phyloP scores from a whole-genome alignment of 37 sponge, comb jelly and placozoan species.

The Spongia lamella region DNA sequence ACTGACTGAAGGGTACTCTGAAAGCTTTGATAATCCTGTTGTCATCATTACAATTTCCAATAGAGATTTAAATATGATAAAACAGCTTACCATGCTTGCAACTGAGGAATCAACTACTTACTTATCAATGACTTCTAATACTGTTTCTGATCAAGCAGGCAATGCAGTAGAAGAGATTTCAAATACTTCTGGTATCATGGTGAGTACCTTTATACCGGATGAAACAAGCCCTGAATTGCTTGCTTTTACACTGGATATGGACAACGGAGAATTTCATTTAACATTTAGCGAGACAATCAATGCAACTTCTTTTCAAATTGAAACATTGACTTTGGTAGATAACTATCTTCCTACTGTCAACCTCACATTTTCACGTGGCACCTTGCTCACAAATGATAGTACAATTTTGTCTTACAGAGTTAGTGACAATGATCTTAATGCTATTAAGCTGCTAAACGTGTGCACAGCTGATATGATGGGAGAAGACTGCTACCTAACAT shows the following conservation, averaged over 20 bases:
- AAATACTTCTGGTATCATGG: background rate
- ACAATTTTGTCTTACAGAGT: conserved; percentile 60
- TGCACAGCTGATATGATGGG: conserved; percentile 54
- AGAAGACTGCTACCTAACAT: conserved; percentile 69
- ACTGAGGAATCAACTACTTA: conserved; percentile 26
- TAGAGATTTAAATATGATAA: conserved; percentile 73
- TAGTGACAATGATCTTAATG: conserved; percentile 57
- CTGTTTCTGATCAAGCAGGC: conserved; percentile 60
- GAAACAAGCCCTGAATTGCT: conserved; percentile 62
- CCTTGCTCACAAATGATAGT: conserved; percentile 45
- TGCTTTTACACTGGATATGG: conserved; percentile 63
- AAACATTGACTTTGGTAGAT: conserved; percentile 19
- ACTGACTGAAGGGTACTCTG: conserved; percentile 68
- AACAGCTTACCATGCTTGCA: conserved; percentile 62
- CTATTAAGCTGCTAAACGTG: conserved; percentile 72
- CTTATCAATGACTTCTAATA: conserved; percentile 36
- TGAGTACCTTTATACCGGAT: conserved; percentile 48
- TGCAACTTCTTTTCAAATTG: conserved; percentile 46
- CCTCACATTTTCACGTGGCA: conserved; percentile 25
- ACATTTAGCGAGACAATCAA: conserved; percentile 84
- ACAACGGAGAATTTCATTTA: conserved; percentile 66
- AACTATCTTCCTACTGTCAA: conserved; percentile 19
- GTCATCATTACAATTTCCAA: conserved; percentile 45
- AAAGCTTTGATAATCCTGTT: conserved; percentile 74
- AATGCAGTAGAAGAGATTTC: conserved; percentile 59